These are phyloP conservation scores for Synergus umbraculus DNA, from an alignment of 2,888 invertebrate genomes.

Conservation along the genomic window DNA sequence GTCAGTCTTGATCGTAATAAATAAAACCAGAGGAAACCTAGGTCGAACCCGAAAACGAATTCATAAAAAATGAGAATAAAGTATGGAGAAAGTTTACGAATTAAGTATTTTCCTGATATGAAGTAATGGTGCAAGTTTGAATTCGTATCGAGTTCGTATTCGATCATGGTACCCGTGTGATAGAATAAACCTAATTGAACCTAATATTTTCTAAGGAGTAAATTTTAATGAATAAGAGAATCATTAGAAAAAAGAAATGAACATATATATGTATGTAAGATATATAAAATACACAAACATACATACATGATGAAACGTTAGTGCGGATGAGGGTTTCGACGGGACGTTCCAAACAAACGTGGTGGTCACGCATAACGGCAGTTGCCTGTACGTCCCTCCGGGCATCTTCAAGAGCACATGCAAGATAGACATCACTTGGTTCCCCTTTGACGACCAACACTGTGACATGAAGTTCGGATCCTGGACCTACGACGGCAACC, in stretches of 20 bases:
- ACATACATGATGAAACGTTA: slow-evolving; percentile 77
- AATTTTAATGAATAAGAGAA: slow-evolving; percentile 27
- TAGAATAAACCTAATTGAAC: background rate
- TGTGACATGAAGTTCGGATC: slow-evolving; percentile 99
- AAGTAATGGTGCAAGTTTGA: background rate
- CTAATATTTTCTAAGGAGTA: background rate
- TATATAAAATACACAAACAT: slow-evolving; percentile 48
- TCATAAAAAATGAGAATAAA: background rate
- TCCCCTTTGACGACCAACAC: slow-evolving; percentile 99
- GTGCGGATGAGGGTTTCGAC: slow-evolving; percentile 99
- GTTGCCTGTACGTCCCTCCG: slow-evolving; percentile 99
- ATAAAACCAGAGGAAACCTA: background rate
- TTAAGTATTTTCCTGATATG: background rate
- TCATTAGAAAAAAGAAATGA: slow-evolving; percentile 16
- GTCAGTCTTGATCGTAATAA: background rate
- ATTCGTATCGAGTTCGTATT: slow-evolving; percentile 15
- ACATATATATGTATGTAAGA: slow-evolving; percentile 33
- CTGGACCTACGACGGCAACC: slow-evolving; percentile 99
- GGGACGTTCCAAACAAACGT: slow-evolving; percentile 99
- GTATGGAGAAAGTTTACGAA: background rate
- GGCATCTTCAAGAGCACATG: slow-evolving; percentile 99
- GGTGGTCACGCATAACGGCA: slow-evolving; percentile 98
- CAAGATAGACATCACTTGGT: slow-evolving; percentile 99
- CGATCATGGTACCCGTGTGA: background rate
- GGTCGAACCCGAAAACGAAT: background rate